Evolutionary conservation across 1,140 invertebrate species (phyloP), one percentile per base, ranked within the genome.

Genomic region (Temnothorax nylanderi): DNA sequence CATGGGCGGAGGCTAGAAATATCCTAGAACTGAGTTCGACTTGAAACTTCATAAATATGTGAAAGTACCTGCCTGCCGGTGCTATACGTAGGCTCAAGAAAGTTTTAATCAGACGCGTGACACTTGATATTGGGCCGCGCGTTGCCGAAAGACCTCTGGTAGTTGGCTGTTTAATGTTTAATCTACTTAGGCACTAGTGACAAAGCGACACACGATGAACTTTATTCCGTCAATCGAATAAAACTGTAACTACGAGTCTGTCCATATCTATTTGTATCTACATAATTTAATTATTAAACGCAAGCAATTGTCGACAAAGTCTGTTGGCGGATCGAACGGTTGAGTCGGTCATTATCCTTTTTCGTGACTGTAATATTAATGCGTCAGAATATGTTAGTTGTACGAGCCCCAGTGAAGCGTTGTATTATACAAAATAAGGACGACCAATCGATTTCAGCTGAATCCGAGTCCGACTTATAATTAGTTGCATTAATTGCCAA

Each of bases 21-120:
- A 86, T 75, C 74, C 71, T 51, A 37, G 82, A 41, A 44, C 41
- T 58, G 58, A 64, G 74, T 64, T 78, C 82, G 60, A 78, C 82
- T 78, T 78, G 74, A 47, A 77, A 78, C 60, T 85, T 78, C 82
- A 85, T 78, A 74, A 78, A 78, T 78, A 78, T 78, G 72, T 78
- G 72, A 85, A 64, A 65, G 76, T 54, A 78, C 58, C 32, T 78
- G 62, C 44, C 54, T 41, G 34, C 62, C 82, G 67, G 32, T 34
- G 74, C 47, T 84, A 60, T 72, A 60, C n/a, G 67, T 44, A 34
- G 56, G 69, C 67, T 75, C 80, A 74, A 75, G 54, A 84, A 84
- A 84, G 69, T 84, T 84, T 84, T 84, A 84, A 84, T 84, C 80
- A 84, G 80, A 84, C 80, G 80, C 80, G 54, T 75, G 80, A 84